Conservation (phyloP, 2,113 vertebrate species). For the Apeltes quadracus region DNA sequence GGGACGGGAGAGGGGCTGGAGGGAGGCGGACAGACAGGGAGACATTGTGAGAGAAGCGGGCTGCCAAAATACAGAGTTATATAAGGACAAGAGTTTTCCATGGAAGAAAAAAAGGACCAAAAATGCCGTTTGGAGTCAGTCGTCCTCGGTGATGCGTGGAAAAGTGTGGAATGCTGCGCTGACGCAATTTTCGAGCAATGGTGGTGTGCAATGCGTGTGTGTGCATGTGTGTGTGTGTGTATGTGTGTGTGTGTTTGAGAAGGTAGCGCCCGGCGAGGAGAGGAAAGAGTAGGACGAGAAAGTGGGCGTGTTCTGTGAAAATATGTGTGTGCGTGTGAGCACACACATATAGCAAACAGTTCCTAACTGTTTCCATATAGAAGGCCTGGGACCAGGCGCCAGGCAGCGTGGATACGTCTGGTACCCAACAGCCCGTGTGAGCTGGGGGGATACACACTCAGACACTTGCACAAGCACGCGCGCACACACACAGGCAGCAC, state of each 20-base stretch:
- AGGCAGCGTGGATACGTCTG: slow-evolving; percentile 71
- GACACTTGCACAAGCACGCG: slow-evolving; percentile 5
- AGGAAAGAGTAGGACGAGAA: slow-evolving; percentile 18
- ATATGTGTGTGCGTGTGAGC: slow-evolving; percentile 24
- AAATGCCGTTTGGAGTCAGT: slow-evolving; percentile 75
- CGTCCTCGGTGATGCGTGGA: slow-evolving; percentile 68
- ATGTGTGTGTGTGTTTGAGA: slow-evolving; percentile 31
- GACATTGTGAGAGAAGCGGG: slow-evolving; percentile 35
- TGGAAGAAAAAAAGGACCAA: slow-evolving; percentile 65
- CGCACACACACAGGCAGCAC: slow-evolving; percentile 12
- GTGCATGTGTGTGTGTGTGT: not conserved
- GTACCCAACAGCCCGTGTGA: slow-evolving; percentile 74
- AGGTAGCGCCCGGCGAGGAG: slow-evolving; percentile 35
- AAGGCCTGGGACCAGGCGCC: slow-evolving; percentile 69
- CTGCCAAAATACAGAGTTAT: slow-evolving; percentile 68
- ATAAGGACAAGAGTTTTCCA: slow-evolving; percentile 74
- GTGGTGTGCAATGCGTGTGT: slow-evolving; percentile 39
- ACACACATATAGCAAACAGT: no score
- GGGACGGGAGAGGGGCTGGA: slow-evolving; percentile 47
- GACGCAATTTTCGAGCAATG: slow-evolving; percentile 71
- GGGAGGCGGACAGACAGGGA: slow-evolving; percentile 33
- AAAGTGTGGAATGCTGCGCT: slow-evolving; percentile 74
- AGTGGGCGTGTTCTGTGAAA: slow-evolving; percentile 34
- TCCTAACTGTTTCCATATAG: slow-evolving; percentile 82
- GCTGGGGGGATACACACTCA: slow-evolving; percentile 35